These are phyloP conservation scores for Globia sparganii DNA, from an alignment of 2,888 invertebrate genomes.

Conservation along the genomic window DNA sequence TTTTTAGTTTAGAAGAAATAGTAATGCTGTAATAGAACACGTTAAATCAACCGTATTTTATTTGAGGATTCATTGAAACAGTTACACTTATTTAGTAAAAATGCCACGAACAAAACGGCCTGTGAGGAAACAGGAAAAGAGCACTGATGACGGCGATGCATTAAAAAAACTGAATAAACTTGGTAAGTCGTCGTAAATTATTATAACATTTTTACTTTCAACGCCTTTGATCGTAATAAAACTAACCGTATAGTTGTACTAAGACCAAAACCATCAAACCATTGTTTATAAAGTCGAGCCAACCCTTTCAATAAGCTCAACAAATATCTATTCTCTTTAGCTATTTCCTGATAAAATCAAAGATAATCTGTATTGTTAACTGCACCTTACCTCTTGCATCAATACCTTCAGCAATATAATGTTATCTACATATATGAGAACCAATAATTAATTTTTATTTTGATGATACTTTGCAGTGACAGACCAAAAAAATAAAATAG, in stretches of 20 bases:
- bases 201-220: not conserved
- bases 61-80: conserved; percentile 22
- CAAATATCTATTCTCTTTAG: too few relatives aligned
- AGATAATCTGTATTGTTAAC: not conserved
- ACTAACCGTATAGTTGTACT: not conserved
- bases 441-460: not conserved
- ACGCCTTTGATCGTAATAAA: not conserved
- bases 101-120: conserved; percentile 88
- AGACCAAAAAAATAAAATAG: conserved; percentile 81
- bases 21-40: conserved; percentile 10
- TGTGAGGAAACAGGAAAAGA: conserved; percentile 78
- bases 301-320: not conserved
- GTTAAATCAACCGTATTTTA: not conserved
- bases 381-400: not conserved
- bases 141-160: conserved; percentile 75
- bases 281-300: not conserved
- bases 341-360: not conserved
- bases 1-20: conserved; percentile 40
- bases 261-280: not conserved
- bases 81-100: conserved; percentile 56
- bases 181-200: conserved; percentile 66
- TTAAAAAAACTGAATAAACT: conserved; percentile 81
- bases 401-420: not conserved
- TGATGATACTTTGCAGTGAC: conserved; percentile 73
- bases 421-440: too few relatives aligned